Evolutionary conservation across 2,888 invertebrate species (phyloP).

Genomic region (Metacarcinus magister): DNA sequence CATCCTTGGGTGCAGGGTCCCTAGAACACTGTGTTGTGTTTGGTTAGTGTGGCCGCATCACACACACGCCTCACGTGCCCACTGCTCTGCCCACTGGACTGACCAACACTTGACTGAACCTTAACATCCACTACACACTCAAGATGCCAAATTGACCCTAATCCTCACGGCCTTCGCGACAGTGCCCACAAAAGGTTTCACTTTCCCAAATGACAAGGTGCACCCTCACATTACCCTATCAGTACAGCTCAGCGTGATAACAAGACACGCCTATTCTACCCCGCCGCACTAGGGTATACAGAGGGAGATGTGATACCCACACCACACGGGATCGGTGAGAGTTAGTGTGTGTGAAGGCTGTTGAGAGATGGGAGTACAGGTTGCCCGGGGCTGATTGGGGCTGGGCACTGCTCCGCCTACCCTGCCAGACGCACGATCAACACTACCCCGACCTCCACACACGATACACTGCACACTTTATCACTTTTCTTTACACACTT

Average conservation of each 20-base stretch:
- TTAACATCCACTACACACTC: conserved; percentile 76
- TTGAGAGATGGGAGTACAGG: conserved; percentile 79
- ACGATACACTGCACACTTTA: conserved; percentile 41
- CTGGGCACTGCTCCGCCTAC: conserved; percentile 67
- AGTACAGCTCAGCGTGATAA: too few species aligned
- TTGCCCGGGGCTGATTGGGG: conserved; percentile 65
- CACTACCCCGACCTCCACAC: not conserved
- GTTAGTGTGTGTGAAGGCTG: conserved; percentile 70
- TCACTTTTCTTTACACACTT: conserved; percentile 39
- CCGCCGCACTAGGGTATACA: not conserved
- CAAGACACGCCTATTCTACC: not conserved
- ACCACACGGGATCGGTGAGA: conserved; percentile 59
- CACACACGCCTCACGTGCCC: conserved; percentile 68
- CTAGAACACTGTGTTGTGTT: conserved; percentile 62
- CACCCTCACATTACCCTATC: not conserved
- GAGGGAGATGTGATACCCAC: conserved; percentile 18
- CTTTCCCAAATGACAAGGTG: not conserved
- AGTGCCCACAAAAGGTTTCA: conserved; percentile 49
- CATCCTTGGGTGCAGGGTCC: conserved; percentile 68
- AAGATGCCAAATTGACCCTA: conserved; percentile 77
- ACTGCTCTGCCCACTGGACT: conserved; percentile 75
- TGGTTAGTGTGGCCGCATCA: conserved; percentile 62
- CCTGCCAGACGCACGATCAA: conserved; percentile 68
- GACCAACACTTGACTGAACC: conserved; percentile 78
- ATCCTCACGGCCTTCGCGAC: conserved; percentile 62